Conservation (phyloP, 2,797 vertebrate species). For the Crocidura indochinensis region DNA sequence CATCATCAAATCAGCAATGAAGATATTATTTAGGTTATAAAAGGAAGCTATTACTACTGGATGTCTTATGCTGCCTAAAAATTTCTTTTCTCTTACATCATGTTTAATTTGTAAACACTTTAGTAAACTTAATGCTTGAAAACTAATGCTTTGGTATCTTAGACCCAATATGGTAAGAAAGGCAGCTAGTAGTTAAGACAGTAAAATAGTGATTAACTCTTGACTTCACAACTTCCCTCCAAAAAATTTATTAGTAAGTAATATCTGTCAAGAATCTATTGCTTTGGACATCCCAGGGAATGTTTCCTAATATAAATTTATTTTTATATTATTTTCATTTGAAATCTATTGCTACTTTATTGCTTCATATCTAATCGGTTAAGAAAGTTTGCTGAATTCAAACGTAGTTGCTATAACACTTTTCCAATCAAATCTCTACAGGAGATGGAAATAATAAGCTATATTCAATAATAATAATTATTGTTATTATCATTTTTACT, state of each 20-base stretch:
- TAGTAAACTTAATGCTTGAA: not conserved
- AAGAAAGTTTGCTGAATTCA: not conserved
- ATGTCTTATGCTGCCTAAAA: not conserved
- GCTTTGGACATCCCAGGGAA: not conserved
- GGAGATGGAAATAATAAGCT: conserved; percentile 7
- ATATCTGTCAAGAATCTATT: not conserved
- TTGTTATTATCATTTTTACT: conserved; percentile 43
- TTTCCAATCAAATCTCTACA: conserved; percentile 3
- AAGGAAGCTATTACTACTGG: conserved; percentile 26
- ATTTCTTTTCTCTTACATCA: conserved; percentile 49
- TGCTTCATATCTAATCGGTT: too few species aligned
- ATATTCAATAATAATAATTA: conserved; percentile 1
- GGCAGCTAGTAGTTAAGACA: not conserved
- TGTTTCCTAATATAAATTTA: not conserved
- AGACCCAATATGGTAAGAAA: accelerated
- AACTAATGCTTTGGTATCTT: not conserved
- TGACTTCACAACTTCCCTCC: not conserved
- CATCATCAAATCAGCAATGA: conserved; percentile 50
- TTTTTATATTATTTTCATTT: not conserved
- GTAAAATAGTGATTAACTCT: not conserved
- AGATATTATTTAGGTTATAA: conserved; percentile 38
- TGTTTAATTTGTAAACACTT: conserved; percentile 1
- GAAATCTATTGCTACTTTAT: not conserved
- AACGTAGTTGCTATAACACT: not conserved
- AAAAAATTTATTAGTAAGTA: not conserved